Conservation (phyloP, 2,888 invertebrate species). For the Neocrepidodera transversa region DNA sequence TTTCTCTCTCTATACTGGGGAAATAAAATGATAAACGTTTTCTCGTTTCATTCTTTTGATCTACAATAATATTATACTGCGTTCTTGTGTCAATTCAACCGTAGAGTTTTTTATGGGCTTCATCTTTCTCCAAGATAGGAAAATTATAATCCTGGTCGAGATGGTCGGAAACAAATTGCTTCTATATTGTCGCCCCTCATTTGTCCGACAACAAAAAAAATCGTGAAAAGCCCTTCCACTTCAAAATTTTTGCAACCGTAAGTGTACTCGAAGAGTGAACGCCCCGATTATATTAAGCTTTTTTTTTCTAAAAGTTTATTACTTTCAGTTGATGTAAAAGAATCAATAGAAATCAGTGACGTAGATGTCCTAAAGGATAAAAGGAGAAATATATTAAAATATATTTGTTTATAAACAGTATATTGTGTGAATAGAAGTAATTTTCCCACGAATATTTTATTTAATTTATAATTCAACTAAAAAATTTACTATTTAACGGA, state of each 20-base stretch:
- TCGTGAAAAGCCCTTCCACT: constrained; percentile 23
- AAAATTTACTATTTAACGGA: too few species aligned
- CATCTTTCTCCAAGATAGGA: constrained; percentile 1
- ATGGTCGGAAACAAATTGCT: constrained; percentile 18
- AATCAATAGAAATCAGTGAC: constrained; percentile 32
- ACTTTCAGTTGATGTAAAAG: constrained; percentile 39
- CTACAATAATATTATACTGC: too few species aligned
- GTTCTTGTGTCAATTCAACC: neutral
- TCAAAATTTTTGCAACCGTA: constrained; percentile 26
- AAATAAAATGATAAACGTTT: too few species aligned
- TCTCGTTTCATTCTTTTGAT: too few species aligned
- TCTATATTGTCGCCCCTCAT: constrained; percentile 19
- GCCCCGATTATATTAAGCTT: constrained; percentile 34
- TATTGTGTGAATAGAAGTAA: too few species aligned
- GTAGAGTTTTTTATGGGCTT: neutral
- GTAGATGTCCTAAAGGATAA: too few species aligned
- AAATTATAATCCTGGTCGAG: constrained; percentile 14
- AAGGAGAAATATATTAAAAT: neutral
- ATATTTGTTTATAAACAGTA: too few species aligned
- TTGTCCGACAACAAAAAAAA: constrained; percentile 25
- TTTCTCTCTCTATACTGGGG: too few species aligned
- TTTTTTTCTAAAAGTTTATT: constrained; percentile 31
- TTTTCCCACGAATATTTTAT: too few species aligned
- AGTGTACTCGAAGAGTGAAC: constrained; percentile 24
- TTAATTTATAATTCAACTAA: too few species aligned